Base-by-base conservation (phyloP, 1,140 invertebrate species). In the Calephelis virginiensis region DNA sequence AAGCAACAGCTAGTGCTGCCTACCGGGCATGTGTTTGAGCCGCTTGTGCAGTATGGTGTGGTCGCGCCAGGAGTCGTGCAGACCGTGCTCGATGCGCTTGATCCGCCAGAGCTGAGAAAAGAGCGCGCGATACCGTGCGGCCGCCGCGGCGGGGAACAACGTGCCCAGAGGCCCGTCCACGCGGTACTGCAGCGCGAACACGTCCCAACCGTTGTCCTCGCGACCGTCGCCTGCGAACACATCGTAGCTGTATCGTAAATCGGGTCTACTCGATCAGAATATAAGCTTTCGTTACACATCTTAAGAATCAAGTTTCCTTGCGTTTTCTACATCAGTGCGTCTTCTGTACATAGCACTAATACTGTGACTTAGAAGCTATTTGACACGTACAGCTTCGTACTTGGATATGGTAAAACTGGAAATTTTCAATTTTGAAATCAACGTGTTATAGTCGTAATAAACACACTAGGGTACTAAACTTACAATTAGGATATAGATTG, bases 61-160 rank as follows among this genome's bases (percentile, higher is more conserved):
- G 76, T 96, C 94, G 80, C 97, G 97, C 95, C 97, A 97, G 73
- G 98, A 95, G 47, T 95, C 94, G 49, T 96, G 95, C 59, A 99
- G 92, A 59, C 97, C 94, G 81, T 96, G 97, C 89, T 99, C 97
- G 94, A 99, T 98, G 71, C 98, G 93, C 88, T 99, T 99, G 38
- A 97, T 95, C 76, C 97, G 94, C 98, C 98, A 99, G 60, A 99
- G 92, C 43, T 97, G 96, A 81, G 97, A 96, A 89, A 99, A 99
- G 10, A 99, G 94, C 64, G 95, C 94, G 76, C 97, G 93, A 92
- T 99, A 99, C 37, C 94, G 95, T 80, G 96, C 95, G 76, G 95
- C 95, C 53, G 96, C 95, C 66, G 89, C 85, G 10, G 95, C 95
- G 67, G 97, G 96, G 79, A 99, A 95, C 78, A 99, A 95, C 10